Evolutionary conservation across 2,113 vertebrate genomes (phyloP).

Genomic region (Oplegnathus fasciatus): DNA sequence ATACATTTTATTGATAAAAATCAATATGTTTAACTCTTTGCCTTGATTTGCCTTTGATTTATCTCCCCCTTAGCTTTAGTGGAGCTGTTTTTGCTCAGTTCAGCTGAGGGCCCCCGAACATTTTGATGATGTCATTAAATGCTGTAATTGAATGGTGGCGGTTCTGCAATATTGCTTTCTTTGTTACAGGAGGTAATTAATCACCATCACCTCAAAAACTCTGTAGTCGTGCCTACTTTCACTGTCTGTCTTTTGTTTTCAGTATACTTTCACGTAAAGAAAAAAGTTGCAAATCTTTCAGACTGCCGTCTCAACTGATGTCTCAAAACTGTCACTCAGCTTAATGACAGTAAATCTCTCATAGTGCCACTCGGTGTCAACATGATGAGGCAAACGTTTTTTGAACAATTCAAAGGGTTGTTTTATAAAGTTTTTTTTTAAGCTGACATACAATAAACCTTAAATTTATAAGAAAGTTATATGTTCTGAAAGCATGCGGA

Average conservation of each 20-base stretch:
- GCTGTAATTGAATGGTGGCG: conserved; percentile 1
- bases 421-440: neutral
- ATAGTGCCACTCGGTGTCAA: neutral
- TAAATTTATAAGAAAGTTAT: neutral
- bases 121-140: conserved; percentile 18
- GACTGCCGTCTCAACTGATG: neutral
- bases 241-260: neutral
- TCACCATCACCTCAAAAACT: conserved; percentile 22
- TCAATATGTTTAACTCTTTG: neutral
- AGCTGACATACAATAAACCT: neutral
- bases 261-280: neutral
- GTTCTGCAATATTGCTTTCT: conserved; percentile 17
- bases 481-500: neutral
- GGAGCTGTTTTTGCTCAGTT: conserved; percentile 16
- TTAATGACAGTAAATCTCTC: neutral
- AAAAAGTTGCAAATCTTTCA: neutral
- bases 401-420: neutral
- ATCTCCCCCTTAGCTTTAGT: neutral
- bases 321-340: neutral
- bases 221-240: neutral
- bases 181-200: conserved; percentile 14
- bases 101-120: neutral
- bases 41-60: neutral
- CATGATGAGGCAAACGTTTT: neutral
- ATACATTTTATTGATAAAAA: neutral